These are phyloP conservation scores for Agelastica alni DNA, from an alignment of 2,888 invertebrate species.

Conservation along the genomic window DNA sequence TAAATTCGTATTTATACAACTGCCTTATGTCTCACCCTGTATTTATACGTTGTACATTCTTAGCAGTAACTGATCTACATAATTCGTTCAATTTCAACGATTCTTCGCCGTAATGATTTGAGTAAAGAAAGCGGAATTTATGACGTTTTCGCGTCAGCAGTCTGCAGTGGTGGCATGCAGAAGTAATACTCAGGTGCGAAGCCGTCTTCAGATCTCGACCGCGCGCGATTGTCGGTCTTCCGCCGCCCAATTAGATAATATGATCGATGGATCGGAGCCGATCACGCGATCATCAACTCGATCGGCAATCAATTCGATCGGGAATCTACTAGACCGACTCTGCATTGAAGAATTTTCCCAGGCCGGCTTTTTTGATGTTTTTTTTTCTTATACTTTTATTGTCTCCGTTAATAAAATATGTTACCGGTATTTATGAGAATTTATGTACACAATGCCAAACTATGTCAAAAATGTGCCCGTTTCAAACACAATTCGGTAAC, in stretches of 20 bases:
- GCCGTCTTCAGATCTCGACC: slow-evolving; percentile 47
- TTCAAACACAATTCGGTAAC: too few relatives aligned
- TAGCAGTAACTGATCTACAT: neutral
- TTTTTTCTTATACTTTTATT: neutral
- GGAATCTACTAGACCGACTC: slow-evolving; percentile 1
- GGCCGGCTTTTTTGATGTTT: neutral
- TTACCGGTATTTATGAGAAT: neutral
- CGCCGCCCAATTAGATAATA: slow-evolving; percentile 55
- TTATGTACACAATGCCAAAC: too few relatives aligned
- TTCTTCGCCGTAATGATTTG: slow-evolving; percentile 20
- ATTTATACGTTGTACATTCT: neutral
- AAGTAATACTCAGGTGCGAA: slow-evolving; percentile 50
- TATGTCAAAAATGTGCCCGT: too few relatives aligned
- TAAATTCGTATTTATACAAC: too few relatives aligned
- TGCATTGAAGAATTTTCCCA: slow-evolving; percentile 1
- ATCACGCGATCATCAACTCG: slow-evolving; percentile 48
- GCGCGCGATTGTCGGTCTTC: slow-evolving; percentile 57
- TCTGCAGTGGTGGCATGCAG: slow-evolving; percentile 40
- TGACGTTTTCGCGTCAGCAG: slow-evolving; percentile 21
- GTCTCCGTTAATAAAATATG: neutral
- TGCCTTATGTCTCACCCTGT: too few relatives aligned
- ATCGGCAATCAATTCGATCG: slow-evolving; percentile 15
- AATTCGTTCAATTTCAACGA: slow-evolving; percentile 13
- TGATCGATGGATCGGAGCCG: slow-evolving; percentile 50
- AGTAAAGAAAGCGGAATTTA: slow-evolving; percentile 23